Conservation (phyloP, 2,888 invertebrate genomes). For the Cecidostiba fungosa region DNA sequence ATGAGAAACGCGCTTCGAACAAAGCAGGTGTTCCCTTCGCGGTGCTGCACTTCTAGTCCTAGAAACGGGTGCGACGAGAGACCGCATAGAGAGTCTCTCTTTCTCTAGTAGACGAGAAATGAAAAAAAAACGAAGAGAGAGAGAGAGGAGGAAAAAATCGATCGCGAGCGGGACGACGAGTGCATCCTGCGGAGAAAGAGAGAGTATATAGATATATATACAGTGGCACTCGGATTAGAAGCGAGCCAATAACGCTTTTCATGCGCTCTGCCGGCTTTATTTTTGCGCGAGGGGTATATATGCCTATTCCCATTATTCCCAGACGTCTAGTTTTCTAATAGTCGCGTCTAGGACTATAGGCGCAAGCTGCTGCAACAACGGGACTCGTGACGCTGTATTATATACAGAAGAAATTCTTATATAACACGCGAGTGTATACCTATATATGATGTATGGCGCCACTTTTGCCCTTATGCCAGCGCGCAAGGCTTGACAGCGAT, state of each 20-base stretch:
- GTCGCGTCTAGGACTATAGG: conserved; percentile 27
- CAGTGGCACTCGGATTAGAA: conserved; percentile 36
- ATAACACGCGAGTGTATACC: not conserved
- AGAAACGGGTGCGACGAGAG: conserved; percentile 58
- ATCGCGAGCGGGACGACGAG: conserved; percentile 51
- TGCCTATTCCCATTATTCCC: conserved; percentile 59
- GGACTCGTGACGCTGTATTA: not conserved
- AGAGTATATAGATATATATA: not conserved
- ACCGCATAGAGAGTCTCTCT: conserved; percentile 59
- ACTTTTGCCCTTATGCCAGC: not conserved
- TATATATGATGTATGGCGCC: not conserved
- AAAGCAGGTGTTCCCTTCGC: conserved; percentile 69
- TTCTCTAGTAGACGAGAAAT: conserved; percentile 26
- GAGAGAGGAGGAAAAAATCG: conserved; percentile 57
- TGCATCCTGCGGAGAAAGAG: conserved; percentile 56
- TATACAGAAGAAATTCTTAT: conserved; percentile 6
- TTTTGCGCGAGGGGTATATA: conserved; percentile 59
- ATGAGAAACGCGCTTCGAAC: conserved; percentile 54
- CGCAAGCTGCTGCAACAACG: conserved; percentile 5
- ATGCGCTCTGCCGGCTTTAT: conserved; percentile 48
- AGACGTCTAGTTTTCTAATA: conserved; percentile 62
- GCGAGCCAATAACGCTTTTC: conserved; percentile 55
- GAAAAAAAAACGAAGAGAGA: conserved; percentile 30
- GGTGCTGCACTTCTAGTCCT: conserved; percentile 64
- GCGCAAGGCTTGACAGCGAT: not conserved